Evolutionary conservation across 2,113 vertebrate species (phyloP).

Genomic region (Salvelinus sp.): DNA sequence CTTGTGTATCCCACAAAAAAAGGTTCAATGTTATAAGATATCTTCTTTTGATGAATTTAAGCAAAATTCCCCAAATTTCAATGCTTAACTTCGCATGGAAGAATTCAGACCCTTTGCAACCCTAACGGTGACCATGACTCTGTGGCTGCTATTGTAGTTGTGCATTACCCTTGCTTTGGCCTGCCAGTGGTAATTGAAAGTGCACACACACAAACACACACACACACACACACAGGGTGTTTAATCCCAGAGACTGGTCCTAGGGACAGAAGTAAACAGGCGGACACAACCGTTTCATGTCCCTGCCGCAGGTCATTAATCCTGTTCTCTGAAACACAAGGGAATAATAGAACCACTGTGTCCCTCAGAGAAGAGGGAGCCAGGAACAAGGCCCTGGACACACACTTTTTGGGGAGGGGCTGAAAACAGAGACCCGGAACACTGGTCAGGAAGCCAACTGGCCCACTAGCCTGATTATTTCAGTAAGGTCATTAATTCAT

Average conservation of each 20-base stretch:
- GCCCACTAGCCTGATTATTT: too few species aligned
- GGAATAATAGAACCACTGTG: slow-evolving; percentile 58
- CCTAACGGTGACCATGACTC: neutral
- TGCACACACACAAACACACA: slow-evolving; percentile 1
- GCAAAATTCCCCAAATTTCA: too few species aligned
- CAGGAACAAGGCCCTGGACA: slow-evolving; percentile 46
- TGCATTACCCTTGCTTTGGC: slow-evolving; percentile 8
- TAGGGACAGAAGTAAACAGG: slow-evolving; percentile 16
- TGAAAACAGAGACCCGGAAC: too few species aligned
- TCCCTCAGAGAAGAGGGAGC: slow-evolving; percentile 43
- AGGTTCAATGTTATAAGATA: too few species aligned
- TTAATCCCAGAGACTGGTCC: slow-evolving; percentile 36
- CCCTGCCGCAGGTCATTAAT: slow-evolving; percentile 48
- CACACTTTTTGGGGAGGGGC: neutral
- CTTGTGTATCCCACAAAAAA: too few species aligned
- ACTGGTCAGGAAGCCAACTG: too few species aligned
- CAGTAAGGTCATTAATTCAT: too few species aligned
- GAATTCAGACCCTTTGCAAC: neutral
- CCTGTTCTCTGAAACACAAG: slow-evolving; percentile 50
- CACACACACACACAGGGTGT: slow-evolving; percentile 25
- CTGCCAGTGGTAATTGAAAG: neutral
- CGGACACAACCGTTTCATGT: slow-evolving; percentile 52
- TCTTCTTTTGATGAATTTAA: too few species aligned
- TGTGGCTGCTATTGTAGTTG: slow-evolving; percentile 14
- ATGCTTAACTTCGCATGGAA: too few species aligned